These are phyloP conservation scores for Solea senegalensis DNA, from an alignment of 2,113 vertebrate species.

Conservation along the genomic window DNA sequence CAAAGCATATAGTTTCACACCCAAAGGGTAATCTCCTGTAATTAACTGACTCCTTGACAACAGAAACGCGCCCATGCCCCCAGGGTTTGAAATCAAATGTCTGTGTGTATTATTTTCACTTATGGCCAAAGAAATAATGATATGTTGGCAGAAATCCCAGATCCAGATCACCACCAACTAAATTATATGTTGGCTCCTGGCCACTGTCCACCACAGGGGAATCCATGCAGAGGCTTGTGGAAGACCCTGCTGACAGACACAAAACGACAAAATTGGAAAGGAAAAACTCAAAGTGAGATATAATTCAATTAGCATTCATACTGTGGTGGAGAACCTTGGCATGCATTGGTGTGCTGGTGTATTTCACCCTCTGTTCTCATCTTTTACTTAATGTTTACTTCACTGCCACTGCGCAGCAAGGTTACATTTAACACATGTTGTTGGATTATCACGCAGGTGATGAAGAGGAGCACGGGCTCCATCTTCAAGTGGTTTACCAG, in stretches of 20 bases:
- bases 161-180: slow-evolving; percentile 50
- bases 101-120: slow-evolving; percentile 38
- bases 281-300: background rate
- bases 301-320: background rate
- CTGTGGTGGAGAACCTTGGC: background rate
- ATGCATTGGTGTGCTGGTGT: background rate
- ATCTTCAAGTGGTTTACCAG: slow-evolving; percentile 2
- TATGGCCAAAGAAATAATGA: slow-evolving; percentile 49
- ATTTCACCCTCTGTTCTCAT: background rate
- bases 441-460: slow-evolving; percentile 6
- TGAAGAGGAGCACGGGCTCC: background rate
- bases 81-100: slow-evolving; percentile 36
- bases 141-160: slow-evolving; percentile 61
- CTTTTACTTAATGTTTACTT: background rate
- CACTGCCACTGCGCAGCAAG: slow-evolving; percentile 9
- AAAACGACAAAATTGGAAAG: slow-evolving; percentile 5
- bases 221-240: slow-evolving; percentile 13
- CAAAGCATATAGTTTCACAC: slow-evolving; percentile 22
- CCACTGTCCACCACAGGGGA: slow-evolving; percentile 19
- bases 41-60: slow-evolving; percentile 25
- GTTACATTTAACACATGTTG: slow-evolving; percentile 9
- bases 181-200: slow-evolving; percentile 47
- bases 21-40: slow-evolving; percentile 15
- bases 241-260: slow-evolving; percentile 2
- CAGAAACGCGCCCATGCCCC: background rate